Base-by-base conservation (phyloP, 2,797 vertebrate genomes). In the Pseudomugil gertrudae region DNA sequence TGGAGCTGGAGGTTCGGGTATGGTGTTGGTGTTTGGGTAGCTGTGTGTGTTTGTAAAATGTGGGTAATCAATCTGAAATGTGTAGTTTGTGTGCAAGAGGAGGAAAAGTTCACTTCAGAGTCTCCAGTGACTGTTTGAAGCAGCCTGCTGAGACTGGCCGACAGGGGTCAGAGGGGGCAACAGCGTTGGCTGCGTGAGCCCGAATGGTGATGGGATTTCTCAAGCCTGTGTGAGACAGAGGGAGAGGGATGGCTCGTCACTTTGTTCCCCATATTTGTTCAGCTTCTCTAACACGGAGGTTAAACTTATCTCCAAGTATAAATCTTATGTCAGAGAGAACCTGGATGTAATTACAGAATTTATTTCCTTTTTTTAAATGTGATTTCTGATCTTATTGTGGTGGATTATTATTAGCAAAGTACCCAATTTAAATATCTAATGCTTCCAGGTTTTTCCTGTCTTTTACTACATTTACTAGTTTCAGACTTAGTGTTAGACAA, bases 191-290 rank as follows among this genome's bases (percentile, higher is more conserved):
- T 65, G 52, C 57, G 80, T 66, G 82, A 72, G 48, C 30, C 72
- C 66, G 72, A 69, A 72, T 68, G 66, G 55, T 65, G 77, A 84
- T 87, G 87, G 70, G 83, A 87, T 90, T 85, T 92, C 84, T 92
- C 86, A 87, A 77, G 90, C 63, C 76, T 73, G 61, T 90, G 92
- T 83, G 90, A 92, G 85, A 67, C 61, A 27, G 64, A 73, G 63
- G 65, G 55, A 81, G 19, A 59, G 67, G 60, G 57, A 64, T 35
- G 30, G 59, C 80, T 84, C 74, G 81, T 84, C 79, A 73, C 72
- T 64, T 71, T 48, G 47, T 78, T 53, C 62, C 63, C 57, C 45
- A 1, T 30, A 47, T 60, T 66, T 76, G 74, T 66, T 72, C 40
- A 52, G 60, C 55, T 55, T 72, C 54, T 59, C 52, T 48, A 11